Evolutionary conservation across 2,888 invertebrate genomes (phyloP).

Genomic region (Heliconius erato): DNA sequence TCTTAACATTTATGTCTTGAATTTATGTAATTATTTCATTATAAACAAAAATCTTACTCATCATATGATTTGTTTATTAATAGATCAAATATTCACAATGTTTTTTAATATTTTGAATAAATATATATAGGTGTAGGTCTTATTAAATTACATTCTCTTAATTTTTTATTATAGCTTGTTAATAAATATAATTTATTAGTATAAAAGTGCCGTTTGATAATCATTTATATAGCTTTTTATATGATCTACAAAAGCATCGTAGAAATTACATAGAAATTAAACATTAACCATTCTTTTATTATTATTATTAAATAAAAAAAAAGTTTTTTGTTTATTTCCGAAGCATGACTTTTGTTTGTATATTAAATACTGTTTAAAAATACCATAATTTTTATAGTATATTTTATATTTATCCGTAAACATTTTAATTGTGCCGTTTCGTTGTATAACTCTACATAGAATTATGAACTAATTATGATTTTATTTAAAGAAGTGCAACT

Average conservation of each 20-base stretch:
- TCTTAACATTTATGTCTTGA: neutral
- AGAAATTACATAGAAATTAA: neutral
- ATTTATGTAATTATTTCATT: neutral
- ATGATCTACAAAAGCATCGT: neutral
- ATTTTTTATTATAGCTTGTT: neutral
- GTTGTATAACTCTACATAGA: neutral
- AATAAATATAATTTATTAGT: neutral
- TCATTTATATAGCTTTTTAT: neutral
- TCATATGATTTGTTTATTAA: neutral
- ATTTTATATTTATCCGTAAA: neutral
- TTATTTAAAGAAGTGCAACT: slow-evolving; percentile 5
- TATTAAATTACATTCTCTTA: neutral
- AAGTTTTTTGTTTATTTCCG: neutral
- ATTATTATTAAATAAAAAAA: no score
- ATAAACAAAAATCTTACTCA: neutral
- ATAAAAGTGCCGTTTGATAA: neutral
- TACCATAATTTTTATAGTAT: neutral
- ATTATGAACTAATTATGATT: neutral
- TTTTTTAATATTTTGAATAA: neutral
- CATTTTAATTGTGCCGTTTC: neutral
- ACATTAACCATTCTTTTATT: neutral
- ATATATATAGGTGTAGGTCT: no score
- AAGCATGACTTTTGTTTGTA: neutral
- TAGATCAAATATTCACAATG: neutral
- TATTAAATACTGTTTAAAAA: neutral